Evolutionary conservation across 2,797 vertebrate species (phyloP), one percentile per base, ranked within the genome.

Genomic region (Telmatherina bonti): DNA sequence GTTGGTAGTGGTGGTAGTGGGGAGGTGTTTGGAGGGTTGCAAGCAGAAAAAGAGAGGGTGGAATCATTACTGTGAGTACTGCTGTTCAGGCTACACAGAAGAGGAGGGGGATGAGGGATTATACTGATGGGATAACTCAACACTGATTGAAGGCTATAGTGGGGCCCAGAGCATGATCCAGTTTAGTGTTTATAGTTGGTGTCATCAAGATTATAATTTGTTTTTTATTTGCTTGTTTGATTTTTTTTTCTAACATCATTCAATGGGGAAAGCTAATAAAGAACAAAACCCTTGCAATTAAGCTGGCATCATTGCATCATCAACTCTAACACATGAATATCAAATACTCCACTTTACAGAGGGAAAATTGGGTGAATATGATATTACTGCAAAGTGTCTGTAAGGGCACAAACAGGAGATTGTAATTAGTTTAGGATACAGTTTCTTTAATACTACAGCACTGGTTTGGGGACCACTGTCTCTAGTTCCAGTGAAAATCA

Each of bases 71-170:
- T 56, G 71, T 60, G 59, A 59, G 29, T 79, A 64, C 63, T 62
- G 49, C 58, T 70, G 61, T 74, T 61, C 74, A 67, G 79, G 80
- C 72, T 70, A 58, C 79, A 70, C 47, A 56, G 72, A 72, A 54
- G 52, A 66, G 38, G 52, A 24, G 31, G 20, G 5, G 27, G 45
- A 15, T 24, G 57, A 10, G 29, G 30, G 79, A 85, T 83, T 79
- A 81, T 62, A 77, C 59, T 79, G 76, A 82, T 24, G 67, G 85
- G 85, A 86, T 82, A 79, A 86, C 72, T 88, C 83, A 71, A 74
- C 86, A 76, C 83, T 90, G 89, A 88, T 82, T 88, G 84, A 90
- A 64, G 79, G 81, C 77, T 58, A 58, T 72, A 72, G 68, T 47
- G 13, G 35, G 71, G 43, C 54, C 27, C 52, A 41, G 29, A 70